phyloP scores from a whole-genome alignment of 30 jellyfish, hydroid and myxozoan species.

The Cassiopea andromeda region DNA sequence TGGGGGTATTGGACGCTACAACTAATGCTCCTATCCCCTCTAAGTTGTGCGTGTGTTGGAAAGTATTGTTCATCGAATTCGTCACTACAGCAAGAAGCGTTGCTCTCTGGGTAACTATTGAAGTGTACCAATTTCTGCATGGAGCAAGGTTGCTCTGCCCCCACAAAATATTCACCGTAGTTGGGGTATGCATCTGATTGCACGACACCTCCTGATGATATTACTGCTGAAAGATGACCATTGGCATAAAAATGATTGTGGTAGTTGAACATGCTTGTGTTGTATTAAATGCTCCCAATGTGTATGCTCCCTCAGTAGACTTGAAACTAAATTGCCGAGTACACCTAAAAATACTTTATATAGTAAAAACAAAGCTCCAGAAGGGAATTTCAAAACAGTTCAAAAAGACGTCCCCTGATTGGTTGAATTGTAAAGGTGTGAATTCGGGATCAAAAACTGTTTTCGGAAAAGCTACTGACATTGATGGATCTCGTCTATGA shows the following conservation, averaged over 20 bases:
- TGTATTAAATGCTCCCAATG: not conserved
- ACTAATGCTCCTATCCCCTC: not conserved
- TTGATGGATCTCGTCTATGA: slow-evolving; percentile 65
- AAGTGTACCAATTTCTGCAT: not conserved
- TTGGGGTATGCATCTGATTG: not conserved
- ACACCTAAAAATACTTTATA: too few relatives aligned
- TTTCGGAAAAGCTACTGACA: slow-evolving; percentile 42
- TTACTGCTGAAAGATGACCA: not conserved
- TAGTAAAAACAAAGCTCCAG: slow-evolving; percentile 16
- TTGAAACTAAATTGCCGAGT: not conserved
- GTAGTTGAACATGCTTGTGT: not conserved
- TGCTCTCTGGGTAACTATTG: not conserved
- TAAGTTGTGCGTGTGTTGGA: not conserved
- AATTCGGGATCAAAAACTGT: slow-evolving; percentile 27
- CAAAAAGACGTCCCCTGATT: slow-evolving; percentile 38
- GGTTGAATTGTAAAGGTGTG: slow-evolving; percentile 50
- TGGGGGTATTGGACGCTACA: not conserved
- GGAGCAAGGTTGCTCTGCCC: not conserved
- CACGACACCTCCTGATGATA: not conserved
- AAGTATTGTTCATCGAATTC: not conserved
- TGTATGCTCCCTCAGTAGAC: not conserved
- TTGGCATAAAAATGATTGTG: not conserved
- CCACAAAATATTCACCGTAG: not conserved
- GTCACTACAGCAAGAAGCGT: not conserved
- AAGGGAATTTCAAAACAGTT: slow-evolving; percentile 16